Evolutionary conservation across 1,140 invertebrate genomes (phyloP).

Genomic region (Drosophila hydei): DNA sequence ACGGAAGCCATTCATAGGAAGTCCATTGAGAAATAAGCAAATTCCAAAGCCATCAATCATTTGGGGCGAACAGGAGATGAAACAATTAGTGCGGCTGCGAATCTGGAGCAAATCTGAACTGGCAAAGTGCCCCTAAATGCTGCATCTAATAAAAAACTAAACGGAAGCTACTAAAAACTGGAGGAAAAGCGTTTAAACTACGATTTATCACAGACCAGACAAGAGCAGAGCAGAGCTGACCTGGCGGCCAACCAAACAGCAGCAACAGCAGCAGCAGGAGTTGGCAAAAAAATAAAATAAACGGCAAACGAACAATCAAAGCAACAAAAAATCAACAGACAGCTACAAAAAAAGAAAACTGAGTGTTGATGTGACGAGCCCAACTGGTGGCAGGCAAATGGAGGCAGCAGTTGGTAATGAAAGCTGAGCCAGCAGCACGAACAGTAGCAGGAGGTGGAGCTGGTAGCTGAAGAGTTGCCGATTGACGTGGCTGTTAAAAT

Average conservation of each 20-base stretch:
- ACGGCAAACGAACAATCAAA: conserved; percentile 22
- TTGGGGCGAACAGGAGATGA: conserved; percentile 31
- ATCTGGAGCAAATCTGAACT: conserved; percentile 52
- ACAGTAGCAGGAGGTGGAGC: background rate
- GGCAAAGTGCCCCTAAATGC: conserved; percentile 67
- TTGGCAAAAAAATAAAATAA: conserved; percentile 9
- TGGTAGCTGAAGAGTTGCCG: conserved; percentile 37
- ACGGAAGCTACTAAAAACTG: conserved; percentile 76
- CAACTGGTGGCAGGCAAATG: conserved; percentile 23
- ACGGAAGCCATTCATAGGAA: background rate
- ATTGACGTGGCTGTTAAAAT: conserved; percentile 62
- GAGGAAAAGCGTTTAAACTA: conserved; percentile 78
- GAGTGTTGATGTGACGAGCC: conserved; percentile 75
- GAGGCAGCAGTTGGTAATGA: background rate
- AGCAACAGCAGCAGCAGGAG: conserved; percentile 20
- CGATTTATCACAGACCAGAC: conserved; percentile 63
- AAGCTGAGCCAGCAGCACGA: background rate
- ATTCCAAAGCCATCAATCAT: conserved; percentile 63
- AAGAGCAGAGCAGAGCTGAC: background rate
- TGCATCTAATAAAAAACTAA: conserved; percentile 78
- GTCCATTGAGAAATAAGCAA: conserved; percentile 10
- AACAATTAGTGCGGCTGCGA: conserved; percentile 63
- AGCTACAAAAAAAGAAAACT: conserved; percentile 44
- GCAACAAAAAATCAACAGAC: conserved; percentile 49
- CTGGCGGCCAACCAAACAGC: conserved; percentile 19